These are phyloP conservation scores for Iselma pallidipennis DNA, from an alignment of 2,888 invertebrate genomes.

Conservation along the genomic window DNA sequence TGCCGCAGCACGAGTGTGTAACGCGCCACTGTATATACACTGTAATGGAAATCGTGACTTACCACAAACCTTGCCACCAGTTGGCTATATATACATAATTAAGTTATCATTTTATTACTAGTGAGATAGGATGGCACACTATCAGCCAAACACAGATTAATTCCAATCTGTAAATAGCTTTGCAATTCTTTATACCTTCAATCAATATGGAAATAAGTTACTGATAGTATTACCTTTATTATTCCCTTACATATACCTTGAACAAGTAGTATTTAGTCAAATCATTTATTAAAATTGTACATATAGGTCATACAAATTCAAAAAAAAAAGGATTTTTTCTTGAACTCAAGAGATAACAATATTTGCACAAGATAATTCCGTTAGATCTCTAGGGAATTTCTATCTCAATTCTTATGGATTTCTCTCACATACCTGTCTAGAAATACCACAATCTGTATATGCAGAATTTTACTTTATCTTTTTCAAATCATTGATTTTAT, in stretches of 20 bases:
- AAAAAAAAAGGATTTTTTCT: not conserved
- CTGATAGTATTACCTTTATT: no score
- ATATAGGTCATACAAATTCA: not conserved
- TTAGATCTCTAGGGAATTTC: not conserved
- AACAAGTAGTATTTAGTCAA: not conserved
- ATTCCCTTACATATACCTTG: not conserved
- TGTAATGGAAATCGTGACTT: constrained; percentile 53
- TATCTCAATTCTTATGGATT: not conserved
- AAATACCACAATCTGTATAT: constrained; percentile 1
- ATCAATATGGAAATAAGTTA: no score
- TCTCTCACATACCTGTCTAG: not conserved
- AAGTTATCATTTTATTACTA: constrained; percentile 38
- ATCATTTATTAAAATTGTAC: not conserved
- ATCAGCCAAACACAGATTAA: constrained; percentile 26
- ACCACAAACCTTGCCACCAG: constrained; percentile 36
- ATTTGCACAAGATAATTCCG: not conserved
- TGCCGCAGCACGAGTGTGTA: constrained; percentile 31
- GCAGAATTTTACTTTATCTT: not conserved
- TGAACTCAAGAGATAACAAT: not conserved
- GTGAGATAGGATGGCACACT: constrained; percentile 28
- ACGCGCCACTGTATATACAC: constrained; percentile 49
- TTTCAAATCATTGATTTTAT: not conserved
- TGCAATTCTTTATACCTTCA: no score
- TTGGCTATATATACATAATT: constrained; percentile 37
- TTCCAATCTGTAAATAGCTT: no score